phyloP scores from a whole-genome alignment of 1,140 invertebrate species.

The Triops cancriformis region DNA sequence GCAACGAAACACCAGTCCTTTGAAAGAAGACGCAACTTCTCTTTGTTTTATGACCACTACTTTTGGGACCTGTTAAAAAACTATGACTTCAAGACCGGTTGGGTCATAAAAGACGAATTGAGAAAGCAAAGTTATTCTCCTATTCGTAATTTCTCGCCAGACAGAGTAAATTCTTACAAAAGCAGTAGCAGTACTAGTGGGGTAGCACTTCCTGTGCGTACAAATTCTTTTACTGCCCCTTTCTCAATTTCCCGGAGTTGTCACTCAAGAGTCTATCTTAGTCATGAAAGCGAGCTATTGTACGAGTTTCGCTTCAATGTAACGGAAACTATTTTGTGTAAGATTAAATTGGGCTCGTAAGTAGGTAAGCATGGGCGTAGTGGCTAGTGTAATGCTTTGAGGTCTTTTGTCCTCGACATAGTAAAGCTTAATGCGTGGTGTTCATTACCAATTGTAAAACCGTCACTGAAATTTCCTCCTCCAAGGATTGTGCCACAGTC shows the following conservation, averaged over 20 bases:
- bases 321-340: too few species aligned
- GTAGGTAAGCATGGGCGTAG: not conserved
- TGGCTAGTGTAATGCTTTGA: not conserved
- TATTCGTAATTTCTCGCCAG: too few species aligned
- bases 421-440: not conserved
- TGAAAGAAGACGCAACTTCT: not conserved
- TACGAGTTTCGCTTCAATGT: too few species aligned
- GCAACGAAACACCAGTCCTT: not conserved
- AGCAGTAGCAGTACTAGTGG: too few species aligned
- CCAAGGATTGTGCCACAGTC: constrained; percentile 8
- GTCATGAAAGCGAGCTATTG: too few species aligned
- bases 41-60: not conserved
- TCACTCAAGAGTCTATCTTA: too few species aligned
- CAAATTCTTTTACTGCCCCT: too few species aligned
- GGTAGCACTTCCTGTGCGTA: too few species aligned
- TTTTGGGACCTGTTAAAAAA: not conserved
- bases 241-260: too few species aligned
- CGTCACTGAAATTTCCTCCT: not conserved
- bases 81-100: not conserved
- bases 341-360: too few species aligned
- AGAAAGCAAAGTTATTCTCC: too few species aligned
- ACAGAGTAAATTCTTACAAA: too few species aligned
- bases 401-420: not conserved
- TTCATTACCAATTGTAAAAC: not conserved
- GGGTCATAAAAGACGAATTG: not conserved